Conservation (phyloP, 2,888 invertebrate species). For the Thymelicus sylvestris region DNA sequence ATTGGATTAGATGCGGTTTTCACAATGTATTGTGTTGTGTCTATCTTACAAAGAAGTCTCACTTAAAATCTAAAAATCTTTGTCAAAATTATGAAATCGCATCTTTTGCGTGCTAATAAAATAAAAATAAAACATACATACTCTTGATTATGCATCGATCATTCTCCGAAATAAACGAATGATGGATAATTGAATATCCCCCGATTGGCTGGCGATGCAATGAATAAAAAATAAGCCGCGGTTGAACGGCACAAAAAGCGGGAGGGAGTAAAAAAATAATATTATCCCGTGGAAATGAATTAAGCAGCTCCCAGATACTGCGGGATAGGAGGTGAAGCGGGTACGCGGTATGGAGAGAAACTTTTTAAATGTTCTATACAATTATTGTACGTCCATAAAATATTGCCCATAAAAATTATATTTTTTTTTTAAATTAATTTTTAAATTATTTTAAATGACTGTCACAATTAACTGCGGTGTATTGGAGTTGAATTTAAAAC, state of each 20-base stretch:
- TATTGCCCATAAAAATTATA: too few species aligned
- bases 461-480: too few species aligned
- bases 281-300: conserved; percentile 85
- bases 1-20: too few species aligned
- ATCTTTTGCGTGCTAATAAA: conserved; percentile 38
- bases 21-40: too few species aligned
- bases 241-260: conserved; percentile 74
- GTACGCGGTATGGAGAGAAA: conserved; percentile 43
- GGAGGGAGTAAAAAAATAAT: conserved; percentile 83
- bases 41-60: too few species aligned
- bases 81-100: neutral
- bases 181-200: conserved; percentile 64
- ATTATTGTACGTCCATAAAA: too few species aligned
- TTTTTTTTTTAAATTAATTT: too few species aligned
- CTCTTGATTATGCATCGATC: conserved; percentile 74
- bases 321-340: conserved; percentile 45
- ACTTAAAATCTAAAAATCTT: neutral
- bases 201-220: conserved; percentile 65
- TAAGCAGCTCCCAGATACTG: conserved; percentile 80
- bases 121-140: conserved; percentile 47
- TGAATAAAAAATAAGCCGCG: conserved; percentile 83
- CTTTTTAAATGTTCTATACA: conserved; percentile 36
- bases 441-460: too few species aligned
- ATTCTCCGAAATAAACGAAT: conserved; percentile 64
- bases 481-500: too few species aligned